Evolutionary conservation across 1,140 invertebrate genomes (phyloP).

Genomic region (Aphelinus atriplicis): DNA sequence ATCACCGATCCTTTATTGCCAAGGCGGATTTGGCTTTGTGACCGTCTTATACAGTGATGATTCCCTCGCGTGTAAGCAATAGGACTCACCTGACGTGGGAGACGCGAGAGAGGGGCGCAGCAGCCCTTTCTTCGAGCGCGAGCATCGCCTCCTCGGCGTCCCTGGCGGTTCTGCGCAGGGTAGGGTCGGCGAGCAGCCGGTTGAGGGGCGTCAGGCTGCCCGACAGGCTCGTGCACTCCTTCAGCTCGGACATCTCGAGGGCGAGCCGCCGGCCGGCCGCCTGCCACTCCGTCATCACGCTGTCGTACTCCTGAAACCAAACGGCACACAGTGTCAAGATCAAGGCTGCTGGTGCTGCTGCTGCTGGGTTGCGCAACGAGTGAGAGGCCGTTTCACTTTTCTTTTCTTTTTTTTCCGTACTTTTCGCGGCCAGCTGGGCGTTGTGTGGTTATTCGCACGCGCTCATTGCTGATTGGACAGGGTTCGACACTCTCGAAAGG

Average conservation of each 20-base stretch:
- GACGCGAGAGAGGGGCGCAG: constrained; percentile 53
- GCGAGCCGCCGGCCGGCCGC: constrained; percentile 60
- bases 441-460: no score
- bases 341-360: neutral
- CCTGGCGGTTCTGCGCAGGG: constrained; percentile 58
- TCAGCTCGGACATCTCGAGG: constrained; percentile 63
- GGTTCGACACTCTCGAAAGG: no score
- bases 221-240: constrained; percentile 59
- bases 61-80: neutral
- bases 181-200: constrained; percentile 60
- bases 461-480: no score
- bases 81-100: constrained; percentile 57
- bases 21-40: no score
- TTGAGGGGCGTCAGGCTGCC: constrained; percentile 61
- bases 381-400: no score
- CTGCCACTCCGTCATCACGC: constrained; percentile 64
- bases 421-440: no score
- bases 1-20: no score
- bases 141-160: constrained; percentile 59
- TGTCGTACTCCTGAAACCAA: constrained; percentile 59
- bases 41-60: no score
- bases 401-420: no score
- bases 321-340: constrained; percentile 15
- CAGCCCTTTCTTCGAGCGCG: constrained; percentile 59
- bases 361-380: no score